phyloP scores from a whole-genome alignment of 1,140 invertebrate genomes.

The Pissodes strobi region DNA sequence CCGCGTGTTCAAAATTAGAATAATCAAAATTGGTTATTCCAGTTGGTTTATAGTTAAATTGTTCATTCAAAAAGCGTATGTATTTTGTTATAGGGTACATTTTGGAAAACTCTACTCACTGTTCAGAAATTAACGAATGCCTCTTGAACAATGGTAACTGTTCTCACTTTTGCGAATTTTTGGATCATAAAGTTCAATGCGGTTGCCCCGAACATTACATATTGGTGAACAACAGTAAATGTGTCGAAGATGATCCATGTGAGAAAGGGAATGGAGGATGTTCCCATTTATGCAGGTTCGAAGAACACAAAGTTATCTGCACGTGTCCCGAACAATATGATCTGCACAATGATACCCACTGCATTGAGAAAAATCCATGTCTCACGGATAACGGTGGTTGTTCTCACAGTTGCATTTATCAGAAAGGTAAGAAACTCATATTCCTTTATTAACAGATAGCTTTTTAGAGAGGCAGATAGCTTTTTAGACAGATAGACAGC shows the following conservation, averaged over 20 bases:
- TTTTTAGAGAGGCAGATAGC: too few species aligned
- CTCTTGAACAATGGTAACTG: conserved; percentile 61
- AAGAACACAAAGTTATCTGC: conserved; percentile 51
- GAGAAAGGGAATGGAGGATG: conserved; percentile 56
- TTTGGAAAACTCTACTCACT: conserved; percentile 20
- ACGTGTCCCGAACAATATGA: conserved; percentile 54
- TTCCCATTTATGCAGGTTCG: conserved; percentile 54
- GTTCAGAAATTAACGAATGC: conserved; percentile 46
- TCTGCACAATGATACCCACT: conserved; percentile 37
- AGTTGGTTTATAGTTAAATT: too few species aligned
- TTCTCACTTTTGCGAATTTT: conserved; percentile 55
- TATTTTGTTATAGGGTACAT: conserved; percentile 57
- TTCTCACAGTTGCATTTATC: conserved; percentile 61
- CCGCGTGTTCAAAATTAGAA: too few species aligned
- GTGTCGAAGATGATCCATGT: conserved; percentile 55
- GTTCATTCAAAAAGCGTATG: too few species aligned
- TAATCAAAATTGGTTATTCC: too few species aligned
- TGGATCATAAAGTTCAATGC: conserved; percentile 37
- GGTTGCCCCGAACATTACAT: conserved; percentile 39
- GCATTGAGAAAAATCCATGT: conserved; percentile 43
- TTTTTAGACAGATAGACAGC: too few species aligned
- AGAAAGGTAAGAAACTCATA: conserved; percentile 31
- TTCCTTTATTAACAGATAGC: too few species aligned
- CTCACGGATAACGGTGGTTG: conserved; percentile 66
- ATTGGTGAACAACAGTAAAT: conserved; percentile 55